Evolutionary conservation across 2,113 vertebrate species (phyloP).

Genomic region (Felis chaus): DNA sequence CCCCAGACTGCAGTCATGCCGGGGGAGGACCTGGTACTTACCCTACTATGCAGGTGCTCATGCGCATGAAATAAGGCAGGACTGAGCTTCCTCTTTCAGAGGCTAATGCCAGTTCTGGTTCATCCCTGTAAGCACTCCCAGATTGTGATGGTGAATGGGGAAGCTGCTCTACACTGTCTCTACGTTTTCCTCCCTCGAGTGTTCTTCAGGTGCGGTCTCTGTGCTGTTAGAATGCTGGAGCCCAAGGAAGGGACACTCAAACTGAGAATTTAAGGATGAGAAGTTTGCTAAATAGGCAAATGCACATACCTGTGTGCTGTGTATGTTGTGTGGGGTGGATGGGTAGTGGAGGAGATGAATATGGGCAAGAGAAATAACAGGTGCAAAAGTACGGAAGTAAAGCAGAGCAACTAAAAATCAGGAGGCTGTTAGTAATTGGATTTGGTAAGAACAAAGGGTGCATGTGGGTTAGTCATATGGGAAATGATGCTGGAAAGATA

Average conservation of each 20-base stretch:
- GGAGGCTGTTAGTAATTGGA: neutral
- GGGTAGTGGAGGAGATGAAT: neutral
- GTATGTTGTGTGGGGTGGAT: neutral
- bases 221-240: neutral
- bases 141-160: neutral
- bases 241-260: neutral
- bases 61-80: neutral
- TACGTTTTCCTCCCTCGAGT: neutral
- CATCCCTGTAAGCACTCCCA: neutral
- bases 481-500: neutral
- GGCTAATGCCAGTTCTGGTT: neutral
- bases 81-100: neutral
- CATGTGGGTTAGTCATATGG: neutral
- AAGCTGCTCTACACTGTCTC: fast-evolving
- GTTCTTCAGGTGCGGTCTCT: neutral
- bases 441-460: neutral
- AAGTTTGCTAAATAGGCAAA: neutral
- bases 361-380: neutral
- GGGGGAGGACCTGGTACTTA: neutral
- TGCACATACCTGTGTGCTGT: neutral
- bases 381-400: neutral
- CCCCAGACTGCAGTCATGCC: neutral
- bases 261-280: neutral
- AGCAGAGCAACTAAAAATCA: neutral
- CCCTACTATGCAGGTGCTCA: neutral